Evolutionary conservation across 2,888 invertebrate species (phyloP).

Genomic region (Cheiracanthium punctorium): DNA sequence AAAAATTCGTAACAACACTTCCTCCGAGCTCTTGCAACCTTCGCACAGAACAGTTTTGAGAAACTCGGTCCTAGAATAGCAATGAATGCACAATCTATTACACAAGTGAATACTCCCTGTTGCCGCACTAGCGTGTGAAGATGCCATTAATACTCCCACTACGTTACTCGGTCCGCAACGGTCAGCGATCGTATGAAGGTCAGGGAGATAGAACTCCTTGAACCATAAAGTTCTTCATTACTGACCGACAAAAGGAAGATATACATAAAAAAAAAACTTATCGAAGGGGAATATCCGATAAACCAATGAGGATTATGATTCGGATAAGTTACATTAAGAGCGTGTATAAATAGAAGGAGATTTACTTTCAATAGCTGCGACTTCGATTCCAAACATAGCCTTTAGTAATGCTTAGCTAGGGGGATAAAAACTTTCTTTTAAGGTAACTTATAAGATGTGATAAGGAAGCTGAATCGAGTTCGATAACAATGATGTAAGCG

Average conservation of each 20-base stretch:
- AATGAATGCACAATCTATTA: too few species aligned
- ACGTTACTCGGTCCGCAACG: neutral
- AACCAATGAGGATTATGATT: too few species aligned
- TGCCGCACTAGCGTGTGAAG: constrained; percentile 20
- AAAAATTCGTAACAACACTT: too few species aligned
- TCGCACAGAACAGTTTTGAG: too few species aligned
- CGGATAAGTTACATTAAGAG: too few species aligned
- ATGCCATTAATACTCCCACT: constrained; percentile 5
- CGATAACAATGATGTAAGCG: too few species aligned
- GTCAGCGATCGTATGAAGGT: constrained; percentile 46
- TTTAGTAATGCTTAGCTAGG: neutral
- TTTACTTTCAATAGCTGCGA: neutral
- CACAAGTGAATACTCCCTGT: neutral
- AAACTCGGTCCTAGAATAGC: too few species aligned
- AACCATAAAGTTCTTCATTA: constrained; percentile 60
- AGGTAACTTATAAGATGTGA: neutral
- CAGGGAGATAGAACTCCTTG: constrained; percentile 33
- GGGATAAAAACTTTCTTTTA: neutral
- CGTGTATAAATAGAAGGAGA: too few species aligned
- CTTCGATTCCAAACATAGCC: neutral
- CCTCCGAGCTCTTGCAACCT: too few species aligned
- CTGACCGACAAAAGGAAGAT: constrained; percentile 10
- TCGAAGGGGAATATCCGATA: neutral
- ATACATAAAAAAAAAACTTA: neutral
- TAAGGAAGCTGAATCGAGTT: too few species aligned